phyloP scores from a whole-genome alignment of 23 tunicate genomes.

The Ciona savignyi region DNA sequence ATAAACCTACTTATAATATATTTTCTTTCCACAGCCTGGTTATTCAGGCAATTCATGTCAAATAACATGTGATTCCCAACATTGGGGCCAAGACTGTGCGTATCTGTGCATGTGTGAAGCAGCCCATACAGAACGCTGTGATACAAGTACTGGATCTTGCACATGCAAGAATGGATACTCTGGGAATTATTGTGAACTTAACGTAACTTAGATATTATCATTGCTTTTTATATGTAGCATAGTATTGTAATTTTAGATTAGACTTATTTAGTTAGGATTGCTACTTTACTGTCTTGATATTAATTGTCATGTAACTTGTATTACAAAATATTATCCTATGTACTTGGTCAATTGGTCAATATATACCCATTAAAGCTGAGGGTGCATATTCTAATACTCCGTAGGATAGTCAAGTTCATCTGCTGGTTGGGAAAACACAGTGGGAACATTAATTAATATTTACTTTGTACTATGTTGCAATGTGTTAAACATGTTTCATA shows the following conservation, averaged over 20 bases:
- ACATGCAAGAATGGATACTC: conserved; percentile 11
- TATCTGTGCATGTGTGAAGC: conserved; percentile 13
- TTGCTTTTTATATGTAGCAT: not conserved
- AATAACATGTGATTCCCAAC: conserved; percentile 8
- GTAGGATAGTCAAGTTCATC: too few species aligned
- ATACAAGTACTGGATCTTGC: conserved; percentile 18
- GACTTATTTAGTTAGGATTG: too few species aligned
- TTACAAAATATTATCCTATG: not conserved
- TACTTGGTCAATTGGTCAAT: too few species aligned
- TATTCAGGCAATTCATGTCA: conserved; percentile 16
- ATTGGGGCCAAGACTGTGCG: conserved; percentile 43
- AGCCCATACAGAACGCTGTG: conserved; percentile 13
- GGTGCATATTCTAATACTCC: too few species aligned
- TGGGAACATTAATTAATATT: too few species aligned
- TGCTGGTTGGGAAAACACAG: too few species aligned
- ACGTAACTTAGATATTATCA: too few species aligned
- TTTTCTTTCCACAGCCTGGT: conserved; percentile 16
- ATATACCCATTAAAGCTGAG: too few species aligned
- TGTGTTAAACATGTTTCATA: too few species aligned
- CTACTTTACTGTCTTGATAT: not conserved
- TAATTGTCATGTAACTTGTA: not conserved
- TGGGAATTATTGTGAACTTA: conserved; percentile 16
- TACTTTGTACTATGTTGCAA: too few species aligned
- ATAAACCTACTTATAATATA: not conserved
- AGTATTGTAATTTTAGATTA: too few species aligned